These are phyloP conservation scores for Nanorana parkeri DNA, from an alignment of 2,113 vertebrate species.

Conservation along the genomic window DNA sequence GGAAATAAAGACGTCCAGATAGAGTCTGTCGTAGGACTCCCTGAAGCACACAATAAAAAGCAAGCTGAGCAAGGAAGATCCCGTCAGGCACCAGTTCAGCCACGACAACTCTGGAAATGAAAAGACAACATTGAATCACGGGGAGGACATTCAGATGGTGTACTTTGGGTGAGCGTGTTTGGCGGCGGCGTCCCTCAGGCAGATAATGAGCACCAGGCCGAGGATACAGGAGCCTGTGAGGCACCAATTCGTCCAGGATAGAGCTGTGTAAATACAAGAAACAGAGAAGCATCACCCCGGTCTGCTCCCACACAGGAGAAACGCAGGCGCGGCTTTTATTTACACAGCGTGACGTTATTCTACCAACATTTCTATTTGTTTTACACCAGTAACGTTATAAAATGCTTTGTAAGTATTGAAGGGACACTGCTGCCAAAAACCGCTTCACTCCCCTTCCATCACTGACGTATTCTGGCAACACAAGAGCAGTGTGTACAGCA, in stretches of 20 bases:
- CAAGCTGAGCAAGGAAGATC: conserved; percentile 93
- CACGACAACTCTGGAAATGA: conserved; percentile 88
- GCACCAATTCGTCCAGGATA: conserved; percentile 97
- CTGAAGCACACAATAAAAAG: conserved; percentile 93
- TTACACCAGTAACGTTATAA: too few species aligned
- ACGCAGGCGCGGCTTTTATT: background rate
- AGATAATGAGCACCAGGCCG: conserved; percentile 90
- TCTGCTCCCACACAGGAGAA: background rate
- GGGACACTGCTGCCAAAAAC: too few species aligned
- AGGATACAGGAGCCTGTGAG: conserved; percentile 91
- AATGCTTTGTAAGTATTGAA: too few species aligned
- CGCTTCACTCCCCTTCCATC: too few species aligned
- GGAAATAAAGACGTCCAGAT: conserved; percentile 95
- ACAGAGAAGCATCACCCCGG: background rate
- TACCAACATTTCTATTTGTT: too few species aligned
- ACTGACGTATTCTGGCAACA: too few species aligned
- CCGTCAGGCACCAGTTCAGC: conserved; percentile 98
- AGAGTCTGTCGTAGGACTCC: conserved; percentile 97
- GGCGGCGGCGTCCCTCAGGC: conserved; percentile 95
- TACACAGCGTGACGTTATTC: background rate
- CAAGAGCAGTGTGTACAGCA: too few species aligned
- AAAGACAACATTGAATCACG: conserved; percentile 49
- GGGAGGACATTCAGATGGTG: conserved; percentile 2
- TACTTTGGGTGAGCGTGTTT: conserved; percentile 82
- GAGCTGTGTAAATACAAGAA: conserved; percentile 75